Evolutionary conservation across 2,888 invertebrate species (phyloP).

Genomic region (Callinectes sapidus): DNA sequence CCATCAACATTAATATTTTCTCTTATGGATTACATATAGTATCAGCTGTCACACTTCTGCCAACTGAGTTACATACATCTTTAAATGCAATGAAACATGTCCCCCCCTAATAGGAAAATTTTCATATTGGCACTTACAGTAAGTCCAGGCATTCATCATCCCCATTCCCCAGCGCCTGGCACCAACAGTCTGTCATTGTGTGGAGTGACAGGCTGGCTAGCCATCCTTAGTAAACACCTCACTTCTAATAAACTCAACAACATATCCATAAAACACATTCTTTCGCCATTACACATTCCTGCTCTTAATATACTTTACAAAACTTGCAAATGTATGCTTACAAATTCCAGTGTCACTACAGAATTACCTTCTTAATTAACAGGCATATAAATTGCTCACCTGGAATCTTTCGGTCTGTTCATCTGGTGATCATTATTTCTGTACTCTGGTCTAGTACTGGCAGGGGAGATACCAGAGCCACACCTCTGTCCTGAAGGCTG

Average conservation of each 20-base stretch:
- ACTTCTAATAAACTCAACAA: background rate
- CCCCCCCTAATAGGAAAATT: background rate
- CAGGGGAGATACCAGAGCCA: background rate
- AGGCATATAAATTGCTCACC: background rate
- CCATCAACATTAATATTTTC: conserved; percentile 58
- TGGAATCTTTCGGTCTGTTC: background rate
- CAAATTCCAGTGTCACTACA: background rate
- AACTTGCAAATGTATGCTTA: background rate
- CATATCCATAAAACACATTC: background rate
- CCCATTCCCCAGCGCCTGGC: background rate
- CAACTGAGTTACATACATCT: conserved; percentile 6
- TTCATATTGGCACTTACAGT: conserved; percentile 29
- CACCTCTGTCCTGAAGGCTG: background rate
- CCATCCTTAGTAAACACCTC: background rate
- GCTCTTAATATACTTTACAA: background rate
- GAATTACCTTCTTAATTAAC: background rate
- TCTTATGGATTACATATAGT: conserved; percentile 22
- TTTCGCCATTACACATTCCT: background rate
- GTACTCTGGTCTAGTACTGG: background rate
- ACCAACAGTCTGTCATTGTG: conserved; percentile 21
- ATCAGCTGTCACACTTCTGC: conserved; percentile 1
- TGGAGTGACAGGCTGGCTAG: background rate
- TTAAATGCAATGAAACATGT: conserved; percentile 9
- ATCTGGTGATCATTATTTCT: background rate
- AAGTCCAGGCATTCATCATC: background rate